Base-by-base conservation (phyloP, 2,797 vertebrate species). In the Argentina silus region DNA sequence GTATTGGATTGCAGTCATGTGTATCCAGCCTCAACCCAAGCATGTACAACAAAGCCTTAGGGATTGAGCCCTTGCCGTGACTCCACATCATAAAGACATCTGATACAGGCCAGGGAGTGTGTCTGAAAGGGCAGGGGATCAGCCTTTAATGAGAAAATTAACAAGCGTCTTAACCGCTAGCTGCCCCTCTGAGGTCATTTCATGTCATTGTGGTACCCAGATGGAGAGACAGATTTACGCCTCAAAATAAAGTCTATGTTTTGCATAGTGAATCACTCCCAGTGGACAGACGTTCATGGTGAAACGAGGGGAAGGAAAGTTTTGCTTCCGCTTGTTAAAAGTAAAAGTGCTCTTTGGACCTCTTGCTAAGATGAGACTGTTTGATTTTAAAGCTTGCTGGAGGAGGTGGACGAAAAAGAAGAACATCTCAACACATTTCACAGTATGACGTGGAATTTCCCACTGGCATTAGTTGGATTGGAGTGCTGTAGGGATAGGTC, bases 381-480 rank as follows among this genome's bases (percentile, higher is more conserved):
- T 68, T 73, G 43, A 78, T 81, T n/a, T 83, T 74, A 75, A 71
- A 12, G n/a, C 57, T 51, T 61, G 57, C 51, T 72, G 14, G 60
- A 61, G 42, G 56, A 70, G 67, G 51, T 74, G 73, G 79, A 80
- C 50, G 69, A 80, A 76, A 43, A 77, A 56, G 56, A 82, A 45
- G 70, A 79, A 74, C 43, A 78, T 81, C 67, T 80, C 69, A 65
- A 76, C 80, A 78, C 19, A 84, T 73, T 70, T 89, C 63, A 23
- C 89, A 85, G 81, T 55, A 61, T 70, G 74, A 89, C 78, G 87
- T 87, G 87, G 83, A 92, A 93, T 93, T 90, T 92, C 90, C 91
- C 91, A 79, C 77, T 7, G 65, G 59, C 14, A 9, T 45, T 79
- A 75, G 75, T 55, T 48, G n/a, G 76, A 67, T 57, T 56, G 11